Evolutionary conservation across 2,888 invertebrate genomes (phyloP).

Genomic region (Sphinx pinastri): DNA sequence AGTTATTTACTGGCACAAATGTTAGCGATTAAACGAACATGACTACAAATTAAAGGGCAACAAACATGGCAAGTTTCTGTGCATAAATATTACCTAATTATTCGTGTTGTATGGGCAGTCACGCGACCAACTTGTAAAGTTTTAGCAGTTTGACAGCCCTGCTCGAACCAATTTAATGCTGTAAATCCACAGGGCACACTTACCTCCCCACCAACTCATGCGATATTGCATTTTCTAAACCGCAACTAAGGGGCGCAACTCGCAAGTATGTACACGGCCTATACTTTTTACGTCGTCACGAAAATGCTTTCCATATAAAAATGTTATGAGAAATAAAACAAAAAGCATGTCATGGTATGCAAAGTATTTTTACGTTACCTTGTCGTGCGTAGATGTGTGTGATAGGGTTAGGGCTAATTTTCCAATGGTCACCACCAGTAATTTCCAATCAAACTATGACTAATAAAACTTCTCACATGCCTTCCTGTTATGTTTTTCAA

Average conservation of each 20-base stretch:
- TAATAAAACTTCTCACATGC: no score
- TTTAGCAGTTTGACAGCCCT: constrained; percentile 67
- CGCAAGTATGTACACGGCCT: constrained; percentile 49
- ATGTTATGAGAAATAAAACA: constrained; percentile 48
- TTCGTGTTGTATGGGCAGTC: constrained; percentile 53
- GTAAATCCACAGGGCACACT: constrained; percentile 81
- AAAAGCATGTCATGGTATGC: constrained; percentile 26
- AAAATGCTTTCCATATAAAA: constrained; percentile 53
- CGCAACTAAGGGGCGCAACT: constrained; percentile 61
- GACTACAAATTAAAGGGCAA: constrained; percentile 45
- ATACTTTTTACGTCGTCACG: constrained; percentile 61
- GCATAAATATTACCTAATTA: constrained; percentile 47
- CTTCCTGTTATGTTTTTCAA: no score
- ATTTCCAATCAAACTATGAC: not conserved
- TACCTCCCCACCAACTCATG: constrained; percentile 78
- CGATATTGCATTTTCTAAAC: constrained; percentile 80
- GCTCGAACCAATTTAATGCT: constrained; percentile 76
- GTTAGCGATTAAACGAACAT: constrained; percentile 44
- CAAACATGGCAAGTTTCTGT: constrained; percentile 46
- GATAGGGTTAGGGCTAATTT: not conserved
- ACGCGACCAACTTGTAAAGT: constrained; percentile 58
- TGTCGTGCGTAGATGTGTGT: constrained; percentile 25
- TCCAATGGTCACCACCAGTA: not conserved
- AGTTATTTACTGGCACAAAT: constrained; percentile 20
- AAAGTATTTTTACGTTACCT: constrained; percentile 26